Evolutionary conservation across 2,113 vertebrate genomes (phyloP).

Genomic region (Turdus rufiventris): DNA sequence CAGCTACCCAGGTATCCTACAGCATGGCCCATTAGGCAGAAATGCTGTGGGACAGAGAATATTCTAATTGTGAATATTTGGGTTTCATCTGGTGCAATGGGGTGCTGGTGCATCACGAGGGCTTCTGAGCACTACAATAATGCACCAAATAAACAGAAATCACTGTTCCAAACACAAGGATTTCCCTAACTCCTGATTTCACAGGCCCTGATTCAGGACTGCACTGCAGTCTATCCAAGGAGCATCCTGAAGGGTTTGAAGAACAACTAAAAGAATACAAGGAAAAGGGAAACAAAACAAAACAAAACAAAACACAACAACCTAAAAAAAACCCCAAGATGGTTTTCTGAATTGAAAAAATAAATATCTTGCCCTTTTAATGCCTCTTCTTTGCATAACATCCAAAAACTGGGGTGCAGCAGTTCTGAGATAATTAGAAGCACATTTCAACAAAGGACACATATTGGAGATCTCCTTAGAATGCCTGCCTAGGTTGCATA

Average conservation of each 20-base stretch:
- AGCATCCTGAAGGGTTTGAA: neutral
- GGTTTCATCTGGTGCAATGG: neutral
- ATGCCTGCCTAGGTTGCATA: slow-evolving; percentile 56
- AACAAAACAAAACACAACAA: neutral
- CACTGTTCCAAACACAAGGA: neutral
- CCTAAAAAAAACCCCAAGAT: neutral
- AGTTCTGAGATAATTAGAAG: slow-evolving; percentile 73
- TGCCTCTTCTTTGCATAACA: slow-evolving; percentile 43
- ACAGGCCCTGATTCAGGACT: slow-evolving; percentile 5
- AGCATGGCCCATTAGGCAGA: neutral
- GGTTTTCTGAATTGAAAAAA: neutral
- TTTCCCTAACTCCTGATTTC: neutral
- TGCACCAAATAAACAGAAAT: neutral
- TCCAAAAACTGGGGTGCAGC: slow-evolving; percentile 50
- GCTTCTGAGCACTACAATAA: neutral
- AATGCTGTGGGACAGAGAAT: neutral
- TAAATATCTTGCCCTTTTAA: neutral
- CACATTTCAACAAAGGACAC: slow-evolving; percentile 73
- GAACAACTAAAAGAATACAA: neutral
- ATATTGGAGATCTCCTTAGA: slow-evolving; percentile 60
- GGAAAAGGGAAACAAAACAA: neutral
- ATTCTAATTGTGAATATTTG: neutral
- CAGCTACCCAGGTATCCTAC: neutral
- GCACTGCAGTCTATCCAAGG: neutral
- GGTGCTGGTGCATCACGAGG: neutral